These are phyloP conservation scores for Okapia johnstoni DNA, from an alignment of 2,113 vertebrate species.

Conservation along the genomic window DNA sequence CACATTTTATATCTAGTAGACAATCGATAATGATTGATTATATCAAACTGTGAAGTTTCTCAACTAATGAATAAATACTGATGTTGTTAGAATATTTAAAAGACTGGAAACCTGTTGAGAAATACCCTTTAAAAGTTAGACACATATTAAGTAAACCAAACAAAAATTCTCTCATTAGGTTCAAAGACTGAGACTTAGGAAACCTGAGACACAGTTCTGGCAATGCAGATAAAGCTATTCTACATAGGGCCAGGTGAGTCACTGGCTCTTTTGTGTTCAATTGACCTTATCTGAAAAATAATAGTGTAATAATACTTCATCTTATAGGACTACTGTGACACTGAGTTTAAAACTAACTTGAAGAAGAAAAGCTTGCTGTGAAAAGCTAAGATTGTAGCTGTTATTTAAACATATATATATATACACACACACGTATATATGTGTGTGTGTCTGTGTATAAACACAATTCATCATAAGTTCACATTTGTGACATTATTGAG, in stretches of 20 bases:
- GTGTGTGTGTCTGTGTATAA: neutral
- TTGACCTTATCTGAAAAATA: constrained; percentile 8
- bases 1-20: neutral
- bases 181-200: neutral
- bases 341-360: constrained; percentile 15
- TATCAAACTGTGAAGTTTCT: neutral
- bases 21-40: neutral
- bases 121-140: neutral
- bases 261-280: neutral
- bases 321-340: constrained; percentile 13
- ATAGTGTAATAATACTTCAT: neutral
- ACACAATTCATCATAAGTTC: neutral
- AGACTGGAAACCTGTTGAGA: neutral
- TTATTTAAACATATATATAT: neutral
- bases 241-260: neutral
- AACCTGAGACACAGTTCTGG: neutral
- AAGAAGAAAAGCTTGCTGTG: neutral
- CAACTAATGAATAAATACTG: neutral
- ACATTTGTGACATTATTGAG: neutral
- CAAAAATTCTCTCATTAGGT: neutral
- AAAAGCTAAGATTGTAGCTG: neutral
- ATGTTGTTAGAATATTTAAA: neutral
- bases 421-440: too few relatives aligned
- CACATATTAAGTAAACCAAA: neutral
- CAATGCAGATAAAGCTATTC: neutral